phyloP scores from a whole-genome alignment of 2,797 vertebrate species.

The Anguilla megastoma region DNA sequence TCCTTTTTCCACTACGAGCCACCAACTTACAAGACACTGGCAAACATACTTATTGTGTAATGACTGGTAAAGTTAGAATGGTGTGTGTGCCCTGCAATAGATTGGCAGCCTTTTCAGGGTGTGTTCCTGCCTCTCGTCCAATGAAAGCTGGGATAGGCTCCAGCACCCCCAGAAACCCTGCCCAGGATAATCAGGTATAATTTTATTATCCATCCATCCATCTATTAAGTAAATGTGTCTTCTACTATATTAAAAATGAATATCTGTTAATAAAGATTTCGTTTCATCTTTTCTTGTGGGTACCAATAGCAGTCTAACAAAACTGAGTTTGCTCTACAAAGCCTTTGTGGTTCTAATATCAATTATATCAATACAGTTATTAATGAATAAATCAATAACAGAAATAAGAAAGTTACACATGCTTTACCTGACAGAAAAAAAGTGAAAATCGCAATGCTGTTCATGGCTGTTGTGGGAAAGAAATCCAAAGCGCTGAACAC shows the following conservation, averaged over 20 bases:
- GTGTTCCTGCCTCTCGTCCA: too few species aligned
- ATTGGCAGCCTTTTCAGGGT: too few species aligned
- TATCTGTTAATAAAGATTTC: not conserved
- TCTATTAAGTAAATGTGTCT: too few species aligned
- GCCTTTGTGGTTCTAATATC: not conserved
- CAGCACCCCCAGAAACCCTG: too few species aligned
- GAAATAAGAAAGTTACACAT: constrained; percentile 6
- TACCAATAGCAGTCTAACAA: not conserved
- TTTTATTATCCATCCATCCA: too few species aligned
- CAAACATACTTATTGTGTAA: too few species aligned
- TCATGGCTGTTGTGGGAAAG: constrained; percentile 2
- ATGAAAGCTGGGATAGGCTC: too few species aligned
- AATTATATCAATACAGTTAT: not conserved
- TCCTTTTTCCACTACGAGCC: too few species aligned
- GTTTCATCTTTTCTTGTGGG: not conserved
- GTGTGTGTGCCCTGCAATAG: too few species aligned
- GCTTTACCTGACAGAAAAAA: constrained; percentile 21
- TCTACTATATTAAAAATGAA: not conserved
- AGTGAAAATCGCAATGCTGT: not conserved
- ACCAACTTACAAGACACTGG: too few species aligned
- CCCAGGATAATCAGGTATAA: too few species aligned
- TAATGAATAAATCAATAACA: not conserved
- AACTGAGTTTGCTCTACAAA: not conserved
- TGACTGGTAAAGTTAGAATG: too few species aligned
- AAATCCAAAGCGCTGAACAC: not conserved